Percentiles rank a stretch among this genome's conserved stretches.
Evolutionary conservation across 1,140 invertebrate genomes (phyloP).

Genomic region (Brachionus calyciflorus): DNA sequence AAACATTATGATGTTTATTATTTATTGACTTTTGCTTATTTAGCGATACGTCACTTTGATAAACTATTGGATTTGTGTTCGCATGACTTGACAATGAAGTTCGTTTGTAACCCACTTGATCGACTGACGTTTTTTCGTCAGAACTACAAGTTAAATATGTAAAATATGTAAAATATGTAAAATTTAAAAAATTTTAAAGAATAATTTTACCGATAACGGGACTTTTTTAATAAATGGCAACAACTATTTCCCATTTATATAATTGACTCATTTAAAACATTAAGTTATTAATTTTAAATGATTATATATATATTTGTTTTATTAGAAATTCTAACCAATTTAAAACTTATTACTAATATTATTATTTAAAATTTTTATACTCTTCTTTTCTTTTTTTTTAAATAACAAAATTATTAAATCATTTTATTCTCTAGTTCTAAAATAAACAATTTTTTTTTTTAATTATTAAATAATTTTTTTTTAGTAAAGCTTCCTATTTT

Average conservation of each 20-base stretch:
- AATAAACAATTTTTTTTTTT: too few relatives aligned
- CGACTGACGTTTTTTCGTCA: slow-evolving; percentile 5
- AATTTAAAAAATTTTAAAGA: neutral
- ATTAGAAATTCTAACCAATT: neutral
- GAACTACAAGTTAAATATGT: neutral
- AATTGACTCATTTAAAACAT: slow-evolving; percentile 26
- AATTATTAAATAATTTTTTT: too few relatives aligned
- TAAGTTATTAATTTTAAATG: too few relatives aligned
- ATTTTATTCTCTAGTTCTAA: too few relatives aligned
- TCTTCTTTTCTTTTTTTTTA: too few relatives aligned
- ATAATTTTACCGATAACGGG: slow-evolving; percentile 13
- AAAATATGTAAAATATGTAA: neutral
- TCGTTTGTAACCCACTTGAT: slow-evolving; percentile 33
- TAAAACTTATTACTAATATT: neutral
- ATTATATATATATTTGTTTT: too few relatives aligned
- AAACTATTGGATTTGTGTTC: slow-evolving; percentile 24
- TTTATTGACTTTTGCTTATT: neutral
- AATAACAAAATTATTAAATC: too few relatives aligned
- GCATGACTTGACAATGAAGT: slow-evolving; percentile 19
- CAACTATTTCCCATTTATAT: slow-evolving; percentile 43
- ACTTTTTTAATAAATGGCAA: slow-evolving; percentile 15
- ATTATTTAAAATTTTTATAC: too few relatives aligned
- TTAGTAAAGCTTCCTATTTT: too few relatives aligned
- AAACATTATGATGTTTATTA: neutral
- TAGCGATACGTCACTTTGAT: slow-evolving; percentile 21